phyloP scores from a whole-genome alignment of 2,888 invertebrate genomes.

The Gortyna flavago region DNA sequence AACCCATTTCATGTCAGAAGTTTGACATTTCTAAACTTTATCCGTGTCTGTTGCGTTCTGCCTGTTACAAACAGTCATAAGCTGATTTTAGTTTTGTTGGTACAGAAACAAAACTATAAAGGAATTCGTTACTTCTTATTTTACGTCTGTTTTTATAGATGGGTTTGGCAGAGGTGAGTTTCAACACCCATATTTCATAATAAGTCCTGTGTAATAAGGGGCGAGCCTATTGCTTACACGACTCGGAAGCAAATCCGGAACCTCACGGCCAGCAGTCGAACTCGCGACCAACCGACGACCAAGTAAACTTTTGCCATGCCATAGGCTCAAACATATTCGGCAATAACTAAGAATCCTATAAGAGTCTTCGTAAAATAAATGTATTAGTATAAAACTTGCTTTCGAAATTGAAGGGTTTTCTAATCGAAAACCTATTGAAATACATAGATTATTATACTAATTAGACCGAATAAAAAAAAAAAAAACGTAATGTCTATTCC shows the following conservation, averaged over 20 bases:
- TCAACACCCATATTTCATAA: not conserved
- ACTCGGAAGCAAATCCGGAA: not conserved
- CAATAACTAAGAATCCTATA: not conserved
- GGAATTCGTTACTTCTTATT: not conserved
- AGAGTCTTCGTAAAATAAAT: too few species aligned
- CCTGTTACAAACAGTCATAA: not conserved
- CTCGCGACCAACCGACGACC: not conserved
- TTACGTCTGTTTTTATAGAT: not conserved
- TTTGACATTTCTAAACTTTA: conserved; percentile 10
- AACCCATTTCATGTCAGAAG: not conserved
- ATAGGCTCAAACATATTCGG: conserved; percentile 14
- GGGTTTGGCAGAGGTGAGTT: not conserved
- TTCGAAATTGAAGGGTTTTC: conserved; percentile 40
- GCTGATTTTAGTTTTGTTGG: not conserved
- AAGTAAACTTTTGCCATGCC: not conserved
- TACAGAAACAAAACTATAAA: not conserved
- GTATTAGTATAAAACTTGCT: conserved; percentile 15
- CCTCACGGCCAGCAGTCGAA: not conserved
- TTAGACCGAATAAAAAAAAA: conserved; percentile 9
- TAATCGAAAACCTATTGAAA: conserved; percentile 40
- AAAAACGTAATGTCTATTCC: not conserved
- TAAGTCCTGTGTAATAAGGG: not conserved
- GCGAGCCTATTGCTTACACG: not conserved
- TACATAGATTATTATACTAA: conserved; percentile 20
- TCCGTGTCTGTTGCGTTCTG: not conserved